Base-by-base conservation (phyloP, 1,140 invertebrate species). In the fruit fly (Drosophila melanogaster) region DNA sequence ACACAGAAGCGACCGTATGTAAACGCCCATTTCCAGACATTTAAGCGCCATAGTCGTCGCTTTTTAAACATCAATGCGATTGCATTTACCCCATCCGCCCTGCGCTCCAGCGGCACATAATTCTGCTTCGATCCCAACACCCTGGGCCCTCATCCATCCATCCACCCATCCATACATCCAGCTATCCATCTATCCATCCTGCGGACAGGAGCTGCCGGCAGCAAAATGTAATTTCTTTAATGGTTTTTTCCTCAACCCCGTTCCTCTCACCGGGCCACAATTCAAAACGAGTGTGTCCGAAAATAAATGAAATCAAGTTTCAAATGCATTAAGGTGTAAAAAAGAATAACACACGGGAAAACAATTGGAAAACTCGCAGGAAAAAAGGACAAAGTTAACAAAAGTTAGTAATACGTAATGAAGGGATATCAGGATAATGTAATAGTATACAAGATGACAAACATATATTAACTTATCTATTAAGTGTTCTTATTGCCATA, bases 151-250 rank as follows among this genome's bases (percentile, higher is more conserved):
- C 70, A 67, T 50, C 50, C 65, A 71, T 60, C 70, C 58, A 46
- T 53, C 65, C 37, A 51, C 43, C 51, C 50, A 1, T 30, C 26
- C 70, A 67, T 43, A 44, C 64, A 70, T 59, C 69, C 58, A 44
- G 7, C 51, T 64, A 62, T 50, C 50, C 65, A 71, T 53, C 70
- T 49, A 46, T 58, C 65, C 37, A 51, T 50, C 51, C 50, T 70
- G 66, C 12, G 50, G 54, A 75, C 50, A 65, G 73, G 56, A 67
- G 50, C 50, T 53, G 55, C 41, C 41, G 51, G 35, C 65, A 77
- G 43, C 71, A 87, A 51, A 70, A 87, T 89, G 83, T 87, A 87
- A 87, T 87, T 87, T 87, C 84, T 87, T 87, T 87, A 87, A 87
- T 87, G 83, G 84, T 87, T 87, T 87, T 87, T 54, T 66, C 81